phyloP scores from a whole-genome alignment of 2,888 invertebrate genomes.

The Eueremaeus valkanovi region DNA sequence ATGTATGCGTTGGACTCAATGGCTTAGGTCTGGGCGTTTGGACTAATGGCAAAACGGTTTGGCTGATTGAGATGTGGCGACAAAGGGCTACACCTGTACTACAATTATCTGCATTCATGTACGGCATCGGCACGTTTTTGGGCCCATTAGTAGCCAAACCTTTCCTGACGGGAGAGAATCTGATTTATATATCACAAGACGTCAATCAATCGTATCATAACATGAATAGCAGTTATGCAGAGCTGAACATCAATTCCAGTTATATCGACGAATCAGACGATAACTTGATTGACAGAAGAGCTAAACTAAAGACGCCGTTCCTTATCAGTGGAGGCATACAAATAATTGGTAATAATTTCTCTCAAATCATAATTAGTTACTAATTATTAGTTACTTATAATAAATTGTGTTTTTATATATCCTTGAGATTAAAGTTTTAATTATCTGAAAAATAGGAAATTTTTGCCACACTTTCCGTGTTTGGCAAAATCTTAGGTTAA shows the following conservation, averaged over 20 bases:
- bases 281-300: neutral
- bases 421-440: too few species aligned
- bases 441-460: too few species aligned
- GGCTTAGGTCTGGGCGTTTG: constrained; percentile 24
- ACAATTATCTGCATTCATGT: constrained; percentile 38
- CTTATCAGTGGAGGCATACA: neutral
- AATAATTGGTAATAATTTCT: neutral
- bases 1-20: neutral
- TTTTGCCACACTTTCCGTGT: too few species aligned
- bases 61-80: constrained; percentile 42
- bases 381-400: too few species aligned
- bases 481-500: too few species aligned
- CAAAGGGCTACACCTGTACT: constrained; percentile 29
- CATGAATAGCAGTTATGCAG: too few species aligned
- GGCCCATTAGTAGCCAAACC: constrained; percentile 33
- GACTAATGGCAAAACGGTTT: constrained; percentile 24
- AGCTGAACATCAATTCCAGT: too few species aligned
- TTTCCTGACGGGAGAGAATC: constrained; percentile 17
- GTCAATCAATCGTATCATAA: neutral
- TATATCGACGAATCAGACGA: neutral
- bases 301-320: constrained; percentile 11
- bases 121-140: constrained; percentile 39
- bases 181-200: neutral
- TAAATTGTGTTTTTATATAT: too few species aligned
- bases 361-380: neutral